Conservation (phyloP, 2,888 invertebrate species). For the Tenthredo distinguenda region DNA sequence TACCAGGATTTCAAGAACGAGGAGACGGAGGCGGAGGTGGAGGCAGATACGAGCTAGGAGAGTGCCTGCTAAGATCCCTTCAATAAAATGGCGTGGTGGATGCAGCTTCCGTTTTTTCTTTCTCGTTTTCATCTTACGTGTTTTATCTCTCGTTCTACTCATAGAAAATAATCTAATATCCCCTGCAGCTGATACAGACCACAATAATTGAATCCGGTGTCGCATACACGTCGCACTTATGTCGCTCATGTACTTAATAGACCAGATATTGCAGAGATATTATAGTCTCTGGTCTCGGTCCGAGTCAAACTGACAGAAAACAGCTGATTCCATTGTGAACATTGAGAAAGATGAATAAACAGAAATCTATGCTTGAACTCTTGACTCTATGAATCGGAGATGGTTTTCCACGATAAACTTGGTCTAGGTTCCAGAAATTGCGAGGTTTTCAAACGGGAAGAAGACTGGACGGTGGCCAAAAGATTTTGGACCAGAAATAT, state of each 20-base stretch:
- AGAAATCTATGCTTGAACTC: neutral
- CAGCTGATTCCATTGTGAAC: neutral
- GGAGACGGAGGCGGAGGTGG: slow-evolving; percentile 62
- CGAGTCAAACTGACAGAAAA: neutral
- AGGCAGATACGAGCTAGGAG: slow-evolving; percentile 53
- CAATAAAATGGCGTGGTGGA: slow-evolving; percentile 42
- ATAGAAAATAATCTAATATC: slow-evolving; percentile 41
- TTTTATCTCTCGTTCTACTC: slow-evolving; percentile 31
- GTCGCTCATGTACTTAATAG: neutral
- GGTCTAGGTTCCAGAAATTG: slow-evolving; percentile 25
- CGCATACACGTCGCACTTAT: neutral
- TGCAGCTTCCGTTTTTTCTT: slow-evolving; percentile 28
- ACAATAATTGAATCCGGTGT: slow-evolving; percentile 27
- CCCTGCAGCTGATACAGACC: slow-evolving; percentile 11
- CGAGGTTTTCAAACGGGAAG: neutral
- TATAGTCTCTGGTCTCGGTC: neutral
- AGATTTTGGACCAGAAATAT: slow-evolving; percentile 1
- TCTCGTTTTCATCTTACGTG: slow-evolving; percentile 6
- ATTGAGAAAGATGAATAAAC: neutral
- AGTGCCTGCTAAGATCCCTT: slow-evolving; percentile 47
- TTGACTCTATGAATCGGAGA: neutral
- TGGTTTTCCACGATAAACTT: slow-evolving; percentile 30
- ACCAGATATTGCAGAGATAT: neutral
- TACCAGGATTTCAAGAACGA: slow-evolving; percentile 72
- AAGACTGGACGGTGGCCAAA: slow-evolving; percentile 50